Conservation (phyloP, 1,140 invertebrate species). For the Pomacea maculata region DNA sequence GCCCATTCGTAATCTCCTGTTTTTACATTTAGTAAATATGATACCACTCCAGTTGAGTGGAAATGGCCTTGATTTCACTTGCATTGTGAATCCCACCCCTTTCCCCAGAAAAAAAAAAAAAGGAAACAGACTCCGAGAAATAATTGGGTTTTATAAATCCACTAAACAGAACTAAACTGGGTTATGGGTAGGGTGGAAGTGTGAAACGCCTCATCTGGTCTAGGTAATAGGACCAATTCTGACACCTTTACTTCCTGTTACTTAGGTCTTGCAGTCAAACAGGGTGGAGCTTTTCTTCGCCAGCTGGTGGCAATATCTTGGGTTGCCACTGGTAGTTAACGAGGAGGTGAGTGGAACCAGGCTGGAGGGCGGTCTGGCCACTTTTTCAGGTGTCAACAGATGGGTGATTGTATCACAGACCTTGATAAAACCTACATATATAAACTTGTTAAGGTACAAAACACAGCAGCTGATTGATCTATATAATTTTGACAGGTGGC, state of each 20-base stretch:
- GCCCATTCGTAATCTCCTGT: no score
- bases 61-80: no score
- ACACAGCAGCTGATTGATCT: background rate
- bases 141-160: no score
- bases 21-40: no score
- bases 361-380: background rate
- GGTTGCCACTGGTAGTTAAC: conserved; percentile 5
- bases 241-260: conserved; percentile 8
- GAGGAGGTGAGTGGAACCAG: conserved; percentile 3
- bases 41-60: no score
- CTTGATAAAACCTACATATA: background rate
- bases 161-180: background rate
- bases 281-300: background rate
- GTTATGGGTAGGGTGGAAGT: background rate
- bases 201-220: background rate
- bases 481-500: background rate
- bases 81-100: no score
- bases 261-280: conserved; percentile 6
- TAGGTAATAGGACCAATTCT: background rate
- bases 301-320: conserved; percentile 8
- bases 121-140: no score
- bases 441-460: background rate
- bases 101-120: no score
- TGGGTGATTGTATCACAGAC: background rate
- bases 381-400: no score